Percentiles rank a stretch among this genome's conserved stretches.
Conservation (phyloP, 2,797 vertebrate genomes). For the Enteromius argenteus region DNA sequence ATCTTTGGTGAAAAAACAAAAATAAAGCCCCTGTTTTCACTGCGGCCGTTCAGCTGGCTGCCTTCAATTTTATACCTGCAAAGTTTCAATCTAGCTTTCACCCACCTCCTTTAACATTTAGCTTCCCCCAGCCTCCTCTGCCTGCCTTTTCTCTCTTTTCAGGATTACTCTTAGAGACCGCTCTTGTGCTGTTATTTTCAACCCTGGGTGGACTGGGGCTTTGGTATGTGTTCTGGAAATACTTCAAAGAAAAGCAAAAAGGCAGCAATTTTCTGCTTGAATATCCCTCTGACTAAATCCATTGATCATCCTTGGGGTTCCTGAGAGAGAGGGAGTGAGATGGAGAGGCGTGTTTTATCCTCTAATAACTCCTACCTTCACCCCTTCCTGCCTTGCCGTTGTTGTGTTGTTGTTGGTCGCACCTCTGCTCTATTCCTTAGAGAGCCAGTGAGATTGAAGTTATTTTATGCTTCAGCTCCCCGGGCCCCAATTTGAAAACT, state of each 20-base stretch:
- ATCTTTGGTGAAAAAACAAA: slow-evolving; percentile 54
- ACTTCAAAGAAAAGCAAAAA: slow-evolving; percentile 94
- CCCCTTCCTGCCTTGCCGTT: slow-evolving; percentile 86
- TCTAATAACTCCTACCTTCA: slow-evolving; percentile 99
- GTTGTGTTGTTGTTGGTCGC: slow-evolving; percentile 97
- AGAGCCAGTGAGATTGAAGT: slow-evolving; percentile 97
- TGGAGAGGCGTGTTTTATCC: slow-evolving; percentile 95
- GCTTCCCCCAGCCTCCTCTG: slow-evolving; percentile 68
- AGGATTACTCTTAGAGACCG: slow-evolving; percentile 77
- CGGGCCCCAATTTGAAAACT: slow-evolving; percentile 98
- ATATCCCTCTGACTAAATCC: slow-evolving; percentile 99
- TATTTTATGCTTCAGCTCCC: slow-evolving; percentile 99
- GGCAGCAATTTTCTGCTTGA: slow-evolving; percentile 99
- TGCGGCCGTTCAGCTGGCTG: slow-evolving; percentile 80
- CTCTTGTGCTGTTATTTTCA: slow-evolving; percentile 80
- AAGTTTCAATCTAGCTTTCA: slow-evolving; percentile 83
- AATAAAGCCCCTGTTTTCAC: slow-evolving; percentile 74
- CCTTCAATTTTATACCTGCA: slow-evolving; percentile 87
- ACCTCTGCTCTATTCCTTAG: slow-evolving; percentile 90
- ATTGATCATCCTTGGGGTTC: slow-evolving; percentile 99
- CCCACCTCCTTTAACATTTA: slow-evolving; percentile 78
- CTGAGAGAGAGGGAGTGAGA: slow-evolving; percentile 92
- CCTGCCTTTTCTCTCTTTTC: slow-evolving; percentile 64
- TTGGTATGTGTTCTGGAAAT: slow-evolving; percentile 83
- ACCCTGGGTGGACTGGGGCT: slow-evolving; percentile 79